Evolutionary conservation across 2,113 vertebrate genomes (phyloP).

Genomic region (Paramisgurnus dabryanus): DNA sequence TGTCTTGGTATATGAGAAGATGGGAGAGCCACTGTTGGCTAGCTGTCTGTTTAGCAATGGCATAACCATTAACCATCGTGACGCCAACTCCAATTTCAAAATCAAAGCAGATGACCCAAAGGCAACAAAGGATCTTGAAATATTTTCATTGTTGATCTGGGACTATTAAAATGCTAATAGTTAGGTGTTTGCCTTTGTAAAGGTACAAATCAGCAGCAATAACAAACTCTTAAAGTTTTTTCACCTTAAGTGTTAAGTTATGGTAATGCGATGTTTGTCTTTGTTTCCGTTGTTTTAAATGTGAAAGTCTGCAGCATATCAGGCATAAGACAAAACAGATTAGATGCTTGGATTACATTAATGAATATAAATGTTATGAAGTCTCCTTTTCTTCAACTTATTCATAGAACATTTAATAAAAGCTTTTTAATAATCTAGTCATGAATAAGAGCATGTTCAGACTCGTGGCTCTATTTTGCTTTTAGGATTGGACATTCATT

Average conservation of each 20-base stretch:
- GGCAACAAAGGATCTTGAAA: conserved; percentile 3
- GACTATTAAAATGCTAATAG: conserved; percentile 27
- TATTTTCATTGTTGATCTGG: background rate
- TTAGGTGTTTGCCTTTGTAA: background rate
- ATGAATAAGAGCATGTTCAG: no score
- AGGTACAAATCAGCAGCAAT: background rate
- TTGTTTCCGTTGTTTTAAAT: background rate
- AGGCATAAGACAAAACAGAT: background rate
- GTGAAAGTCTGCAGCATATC: background rate
- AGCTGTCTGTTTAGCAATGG: conserved; percentile 22
- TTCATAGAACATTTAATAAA: no score
- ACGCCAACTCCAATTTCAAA: conserved; percentile 23
- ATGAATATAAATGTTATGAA: background rate
- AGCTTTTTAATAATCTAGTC: no score
- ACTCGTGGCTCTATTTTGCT: no score
- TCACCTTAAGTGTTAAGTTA: background rate
- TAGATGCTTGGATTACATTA: background rate
- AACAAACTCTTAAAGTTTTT: background rate
- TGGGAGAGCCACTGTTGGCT: conserved; percentile 48
- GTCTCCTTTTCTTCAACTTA: no score
- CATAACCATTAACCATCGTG: conserved; percentile 10
- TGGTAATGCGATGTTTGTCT: background rate
- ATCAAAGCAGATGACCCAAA: conserved; percentile 11
- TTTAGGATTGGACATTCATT: no score
- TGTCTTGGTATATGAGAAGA: conserved; percentile 42